phyloP scores from a whole-genome alignment of 2,888 invertebrate genomes.

The Latrodectus elegans region DNA sequence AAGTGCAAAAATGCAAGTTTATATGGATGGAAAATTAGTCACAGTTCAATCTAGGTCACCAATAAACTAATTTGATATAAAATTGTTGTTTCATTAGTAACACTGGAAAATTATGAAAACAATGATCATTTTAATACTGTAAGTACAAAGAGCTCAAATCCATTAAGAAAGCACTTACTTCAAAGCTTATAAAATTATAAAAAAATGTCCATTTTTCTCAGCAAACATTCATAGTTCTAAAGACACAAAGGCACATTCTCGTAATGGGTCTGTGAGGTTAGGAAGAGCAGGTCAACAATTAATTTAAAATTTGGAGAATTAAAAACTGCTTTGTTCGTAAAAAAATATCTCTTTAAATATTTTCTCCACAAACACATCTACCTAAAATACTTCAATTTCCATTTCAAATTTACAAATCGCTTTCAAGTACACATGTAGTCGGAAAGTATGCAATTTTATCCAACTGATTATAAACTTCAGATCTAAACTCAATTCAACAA shows the following conservation, averaged over 20 bases:
- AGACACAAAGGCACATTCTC: constrained; percentile 59
- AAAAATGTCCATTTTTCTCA: constrained; percentile 24
- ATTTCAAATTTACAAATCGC: background rate
- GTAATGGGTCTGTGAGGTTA: constrained; percentile 34
- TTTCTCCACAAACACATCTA: constrained; percentile 21
- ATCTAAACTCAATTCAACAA: constrained; percentile 37
- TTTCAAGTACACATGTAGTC: background rate
- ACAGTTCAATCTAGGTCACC: background rate
- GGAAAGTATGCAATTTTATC: background rate
- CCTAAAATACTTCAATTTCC: constrained; percentile 38
- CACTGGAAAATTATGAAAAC: constrained; percentile 2
- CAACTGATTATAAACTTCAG: constrained; percentile 40
- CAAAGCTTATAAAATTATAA: constrained; percentile 48
- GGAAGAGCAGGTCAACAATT: constrained; percentile 40
- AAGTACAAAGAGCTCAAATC: constrained; percentile 61
- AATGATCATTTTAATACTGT: constrained; percentile 59
- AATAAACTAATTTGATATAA: background rate
- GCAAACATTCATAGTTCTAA: constrained; percentile 46
- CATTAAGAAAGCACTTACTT: constrained; percentile 48
- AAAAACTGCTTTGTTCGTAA: constrained; percentile 62
- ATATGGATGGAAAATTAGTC: background rate
- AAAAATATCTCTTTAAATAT: constrained; percentile 57
- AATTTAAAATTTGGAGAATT: constrained; percentile 46
- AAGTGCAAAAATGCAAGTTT: constrained; percentile 54
- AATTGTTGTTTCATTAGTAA: background rate